These are phyloP conservation scores for Ryuthela nishihirai DNA, from an alignment of 2,888 invertebrate genomes.

Conservation along the genomic window DNA sequence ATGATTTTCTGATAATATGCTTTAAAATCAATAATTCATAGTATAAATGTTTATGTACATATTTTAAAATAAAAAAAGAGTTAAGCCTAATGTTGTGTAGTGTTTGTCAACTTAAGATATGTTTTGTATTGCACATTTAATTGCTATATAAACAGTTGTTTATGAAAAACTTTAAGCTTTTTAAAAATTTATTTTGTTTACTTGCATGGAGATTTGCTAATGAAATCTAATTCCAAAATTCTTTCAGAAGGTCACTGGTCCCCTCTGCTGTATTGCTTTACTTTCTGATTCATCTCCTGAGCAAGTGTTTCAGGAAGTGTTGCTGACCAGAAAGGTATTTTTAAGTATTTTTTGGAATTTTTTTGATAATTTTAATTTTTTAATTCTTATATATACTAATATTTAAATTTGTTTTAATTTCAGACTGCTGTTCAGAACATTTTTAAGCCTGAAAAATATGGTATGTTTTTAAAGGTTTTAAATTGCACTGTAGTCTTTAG, in stretches of 20 bases:
- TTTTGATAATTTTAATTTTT: neutral
- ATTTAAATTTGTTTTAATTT: neutral
- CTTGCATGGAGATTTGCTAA: no score
- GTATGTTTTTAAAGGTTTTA: slow-evolving; percentile 2
- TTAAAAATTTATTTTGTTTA: no score
- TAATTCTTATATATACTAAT: neutral
- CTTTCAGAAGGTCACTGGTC: slow-evolving; percentile 17
- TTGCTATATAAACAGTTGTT: no score
- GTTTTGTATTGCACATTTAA: no score
- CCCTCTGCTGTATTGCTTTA: slow-evolving; percentile 19
- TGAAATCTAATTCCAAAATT: no score
- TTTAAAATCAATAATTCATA: no score
- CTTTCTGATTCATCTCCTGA: slow-evolving; percentile 20
- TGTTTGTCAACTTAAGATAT: no score
- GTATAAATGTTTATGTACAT: no score
- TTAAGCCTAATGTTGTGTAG: no score
- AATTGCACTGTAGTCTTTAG: neutral
- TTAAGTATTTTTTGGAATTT: neutral
- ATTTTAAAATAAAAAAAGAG: no score
- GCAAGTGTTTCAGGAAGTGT: slow-evolving; percentile 15
- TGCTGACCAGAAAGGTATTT: slow-evolving; percentile 16
- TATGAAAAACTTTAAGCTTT: no score
- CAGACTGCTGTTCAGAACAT: slow-evolving; percentile 12
- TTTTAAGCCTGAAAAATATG: slow-evolving; percentile 24
- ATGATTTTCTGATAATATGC: no score